Percentiles rank a stretch among this genome's conserved stretches.
Conservation (phyloP, 1,140 invertebrate species). For the Zeugodacus cucurbitae region DNA sequence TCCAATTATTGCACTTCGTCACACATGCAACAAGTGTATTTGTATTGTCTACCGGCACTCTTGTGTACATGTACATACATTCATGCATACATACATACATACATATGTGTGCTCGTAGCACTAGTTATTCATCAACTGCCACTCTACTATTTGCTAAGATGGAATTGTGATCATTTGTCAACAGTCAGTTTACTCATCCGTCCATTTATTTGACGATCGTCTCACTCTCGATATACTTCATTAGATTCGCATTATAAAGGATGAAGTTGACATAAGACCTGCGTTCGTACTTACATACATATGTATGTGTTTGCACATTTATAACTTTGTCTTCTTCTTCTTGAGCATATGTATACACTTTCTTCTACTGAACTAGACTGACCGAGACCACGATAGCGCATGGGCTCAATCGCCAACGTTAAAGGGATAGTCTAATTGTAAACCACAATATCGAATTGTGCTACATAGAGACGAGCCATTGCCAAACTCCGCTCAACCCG, state of each 20-base stretch:
- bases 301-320: neutral
- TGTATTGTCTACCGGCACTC: neutral
- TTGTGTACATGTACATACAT: neutral
- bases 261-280: neutral
- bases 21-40: neutral
- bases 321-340: neutral
- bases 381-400: no score
- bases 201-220: neutral
- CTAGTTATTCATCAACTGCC: neutral
- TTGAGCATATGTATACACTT: no score
- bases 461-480: no score
- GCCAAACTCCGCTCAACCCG: no score
- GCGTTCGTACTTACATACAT: neutral
- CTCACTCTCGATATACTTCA: neutral
- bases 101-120: neutral
- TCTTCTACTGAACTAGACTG: neutral
- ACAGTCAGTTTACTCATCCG: neutral
- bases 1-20: constrained; percentile 17
- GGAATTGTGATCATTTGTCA: neutral
- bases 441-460: no score
- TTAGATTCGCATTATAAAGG: constrained; percentile 40
- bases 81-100: no score
- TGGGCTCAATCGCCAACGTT: no score
- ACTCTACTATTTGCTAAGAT: neutral
- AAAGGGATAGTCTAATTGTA: no score